Conservation (phyloP, 2,113 vertebrate species). For the Caloenas nicobarica region DNA sequence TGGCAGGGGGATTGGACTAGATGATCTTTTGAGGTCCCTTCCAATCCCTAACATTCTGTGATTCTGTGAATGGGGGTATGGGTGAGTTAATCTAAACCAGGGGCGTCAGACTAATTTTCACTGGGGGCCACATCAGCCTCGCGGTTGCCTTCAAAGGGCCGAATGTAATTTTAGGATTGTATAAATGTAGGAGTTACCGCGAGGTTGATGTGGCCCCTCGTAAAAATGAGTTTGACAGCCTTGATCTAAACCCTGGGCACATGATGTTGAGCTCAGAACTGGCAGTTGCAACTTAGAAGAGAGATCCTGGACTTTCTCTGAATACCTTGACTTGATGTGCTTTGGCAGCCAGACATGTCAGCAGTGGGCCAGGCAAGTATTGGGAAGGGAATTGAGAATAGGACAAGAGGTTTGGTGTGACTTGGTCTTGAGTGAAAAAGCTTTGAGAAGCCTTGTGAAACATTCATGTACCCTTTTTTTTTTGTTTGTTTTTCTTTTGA, state of each 20-base stretch:
- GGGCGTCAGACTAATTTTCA: no score
- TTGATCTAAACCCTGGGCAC: neutral
- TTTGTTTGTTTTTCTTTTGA: no score
- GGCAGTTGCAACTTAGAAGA: neutral
- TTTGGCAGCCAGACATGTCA: neutral
- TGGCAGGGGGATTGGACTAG: no score
- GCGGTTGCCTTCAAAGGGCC: no score
- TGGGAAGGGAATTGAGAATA: neutral
- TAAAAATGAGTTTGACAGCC: no score
- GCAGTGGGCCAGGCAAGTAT: neutral
- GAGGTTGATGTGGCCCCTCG: no score
- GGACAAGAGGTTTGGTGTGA: neutral
- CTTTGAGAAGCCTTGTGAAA: neutral
- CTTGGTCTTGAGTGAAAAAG: neutral
- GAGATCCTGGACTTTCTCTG: neutral
- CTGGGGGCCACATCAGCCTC: no score
- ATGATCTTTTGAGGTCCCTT: no score
- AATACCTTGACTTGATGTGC: accelerated
- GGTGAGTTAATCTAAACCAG: neutral
- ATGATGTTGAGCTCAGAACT: neutral
- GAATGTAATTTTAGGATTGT: no score
- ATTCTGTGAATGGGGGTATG: neutral
- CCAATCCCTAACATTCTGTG: no score
- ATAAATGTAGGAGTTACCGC: no score
- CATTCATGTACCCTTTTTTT: accelerated